These are phyloP conservation scores for Bryconaethiops microstoma DNA, from an alignment of 2,797 vertebrate genomes.

Conservation along the genomic window DNA sequence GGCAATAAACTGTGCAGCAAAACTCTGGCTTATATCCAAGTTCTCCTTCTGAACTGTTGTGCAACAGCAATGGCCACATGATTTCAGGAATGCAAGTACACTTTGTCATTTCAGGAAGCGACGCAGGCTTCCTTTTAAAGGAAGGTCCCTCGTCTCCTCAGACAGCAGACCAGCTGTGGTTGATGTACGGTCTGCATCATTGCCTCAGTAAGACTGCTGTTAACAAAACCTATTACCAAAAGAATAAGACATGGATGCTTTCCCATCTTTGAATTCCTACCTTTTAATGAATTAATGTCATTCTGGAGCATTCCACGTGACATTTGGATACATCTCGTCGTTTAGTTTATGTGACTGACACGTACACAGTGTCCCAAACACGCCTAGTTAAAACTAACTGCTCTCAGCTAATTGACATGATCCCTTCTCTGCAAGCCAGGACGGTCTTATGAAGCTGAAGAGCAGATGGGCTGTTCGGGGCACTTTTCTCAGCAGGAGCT, in stretches of 20 bases:
- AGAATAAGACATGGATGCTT: too few relatives aligned
- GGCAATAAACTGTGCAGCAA: slow-evolving; percentile 42
- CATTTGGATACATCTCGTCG: background rate
- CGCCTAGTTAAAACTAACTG: slow-evolving; percentile 40
- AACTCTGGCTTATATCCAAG: slow-evolving; percentile 30
- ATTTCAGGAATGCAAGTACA: slow-evolving; percentile 54
- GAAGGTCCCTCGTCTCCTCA: slow-evolving; percentile 41
- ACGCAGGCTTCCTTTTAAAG: slow-evolving; percentile 56
- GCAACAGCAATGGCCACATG: slow-evolving; percentile 60
- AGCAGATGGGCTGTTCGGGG: slow-evolving; percentile 41
- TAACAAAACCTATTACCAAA: background rate
- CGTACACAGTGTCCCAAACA: slow-evolving; percentile 27
- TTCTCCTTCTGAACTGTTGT: slow-evolving; percentile 62
- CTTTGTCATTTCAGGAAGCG: slow-evolving; percentile 53
- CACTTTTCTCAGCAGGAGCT: slow-evolving; percentile 46
- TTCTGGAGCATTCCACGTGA: too few relatives aligned
- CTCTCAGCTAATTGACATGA: slow-evolving; percentile 22
- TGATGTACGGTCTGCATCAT: slow-evolving; percentile 36
- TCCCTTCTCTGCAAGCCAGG: slow-evolving; percentile 40
- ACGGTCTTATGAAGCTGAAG: slow-evolving; percentile 31
- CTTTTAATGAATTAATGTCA: too few relatives aligned
- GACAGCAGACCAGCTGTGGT: slow-evolving; percentile 38
- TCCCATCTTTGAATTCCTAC: too few relatives aligned
- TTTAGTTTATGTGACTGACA: slow-evolving; percentile 19
- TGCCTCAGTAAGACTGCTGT: background rate